Evolutionary conservation across 2,888 invertebrate species (phyloP), one percentile per base, ranked within the genome.

Genomic region (Zaprionus bogoriensis): DNA sequence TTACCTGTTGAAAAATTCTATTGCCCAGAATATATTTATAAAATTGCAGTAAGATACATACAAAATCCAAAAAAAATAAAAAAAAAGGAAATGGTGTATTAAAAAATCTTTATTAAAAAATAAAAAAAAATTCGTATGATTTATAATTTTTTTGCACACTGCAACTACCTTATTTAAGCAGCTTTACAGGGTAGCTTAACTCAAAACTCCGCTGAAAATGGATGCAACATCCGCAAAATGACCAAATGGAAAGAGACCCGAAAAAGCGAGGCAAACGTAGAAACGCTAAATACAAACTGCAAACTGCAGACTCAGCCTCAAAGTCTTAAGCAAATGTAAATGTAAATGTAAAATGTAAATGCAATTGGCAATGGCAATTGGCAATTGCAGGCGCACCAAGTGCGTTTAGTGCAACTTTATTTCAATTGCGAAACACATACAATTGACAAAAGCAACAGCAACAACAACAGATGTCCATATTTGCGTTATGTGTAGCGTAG

Each of bases 401-500:
- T 79, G 79, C 79, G 79, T 79, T 79, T 67, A 81, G 77, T 80
- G 76, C 80, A 81, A 80, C 71, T 80, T 80, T 77, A 80, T 71
- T 77, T 71, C 80, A 66, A 80, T 82, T 81, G 80, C 82, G 77
- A 80, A 81, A 74, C 17, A 58, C 74, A 61, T 59, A 73, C 69
- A 66, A 72, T 45, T 72, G 68, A 47, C 47, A 71, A 52, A 57
- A 64, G 57, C 45, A 60, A 59, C 44, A 57, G 23, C 36, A 55
- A 22, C 39, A 42, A 25, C 51, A 53, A 27, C 50, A 59, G 64
- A 75, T 82, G 80, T 77, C 82, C 82, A 83, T 83, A 83, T 83
- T 83, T 83, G 82, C 71, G 67, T 77, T 82, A 80, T 82, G 68
- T 82, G 86, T 85, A 85, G 71, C 80, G 79, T 3, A 57, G 28